Base-by-base conservation (phyloP, 1,140 invertebrate genomes). In the Apis cerana region DNA sequence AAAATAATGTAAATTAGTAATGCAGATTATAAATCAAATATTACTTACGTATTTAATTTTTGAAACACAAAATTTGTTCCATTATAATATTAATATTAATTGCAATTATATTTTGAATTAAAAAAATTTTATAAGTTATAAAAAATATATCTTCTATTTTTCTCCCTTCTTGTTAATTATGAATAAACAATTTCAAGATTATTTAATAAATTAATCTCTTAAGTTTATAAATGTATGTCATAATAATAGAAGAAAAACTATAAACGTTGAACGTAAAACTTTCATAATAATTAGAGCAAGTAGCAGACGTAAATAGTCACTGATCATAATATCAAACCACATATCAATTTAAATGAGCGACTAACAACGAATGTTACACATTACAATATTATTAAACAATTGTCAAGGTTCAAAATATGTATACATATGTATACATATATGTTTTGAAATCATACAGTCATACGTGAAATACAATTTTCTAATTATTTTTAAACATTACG, bases 241-340 rank as follows among this genome's bases (percentile, higher is more conserved):
- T 13, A 11, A 50, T 43, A 61, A 33, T n/a, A n/a, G n/a, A 58
- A 9, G 54, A 69, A 50, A 15, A 27, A n/a, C 19, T 7, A 58
- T n/a, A 50, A 12, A 68, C 4, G 15, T 50, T 48, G 13, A 13
- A 59, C 27, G 13, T 68, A 68, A 33, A 43, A 78, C 64, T 50
- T 78, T 69, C 75, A 17, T 59, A 68, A 7, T 19, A 78, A 78
- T 58, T 59, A 78, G 67, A 61, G 54, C 56, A 52, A 58, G 17
- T 33, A 71, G 10, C 12, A 52, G 8, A n/a, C 17, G 64, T 77
- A 68, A 77, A 77, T 64, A 8, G 13, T 27, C 43, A 17, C 9
- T 56, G 43, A 76, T 59, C 62, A 43, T 62, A 76, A 54, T 76
- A n/a, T 65, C n/a, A 50, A 69, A 27, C 17, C 59, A 48, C 43